Conservation (phyloP, 2,888 invertebrate species). For the Lepidochrysops patricia region DNA sequence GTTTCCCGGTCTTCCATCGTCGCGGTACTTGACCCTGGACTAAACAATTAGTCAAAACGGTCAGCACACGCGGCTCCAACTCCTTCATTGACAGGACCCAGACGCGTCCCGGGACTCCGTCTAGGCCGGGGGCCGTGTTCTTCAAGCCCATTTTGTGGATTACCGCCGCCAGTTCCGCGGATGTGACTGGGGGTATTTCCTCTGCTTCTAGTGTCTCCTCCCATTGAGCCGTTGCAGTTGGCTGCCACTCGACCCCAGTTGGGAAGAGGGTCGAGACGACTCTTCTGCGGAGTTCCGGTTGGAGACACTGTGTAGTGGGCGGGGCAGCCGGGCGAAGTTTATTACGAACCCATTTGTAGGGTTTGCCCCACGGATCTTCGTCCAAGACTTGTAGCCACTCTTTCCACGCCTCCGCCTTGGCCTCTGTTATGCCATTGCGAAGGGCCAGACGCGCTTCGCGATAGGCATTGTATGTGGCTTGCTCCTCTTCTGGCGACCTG, state of each 20-base stretch:
- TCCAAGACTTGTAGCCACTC: too few relatives aligned
- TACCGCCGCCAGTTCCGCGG: constrained; percentile 4
- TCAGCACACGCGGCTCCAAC: constrained; percentile 14
- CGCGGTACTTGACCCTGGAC: constrained; percentile 17
- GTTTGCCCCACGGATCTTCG: too few relatives aligned
- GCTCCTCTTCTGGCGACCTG: too few relatives aligned
- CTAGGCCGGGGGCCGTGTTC: constrained; percentile 18
- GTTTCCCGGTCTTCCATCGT: constrained; percentile 15
- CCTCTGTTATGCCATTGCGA: too few relatives aligned
- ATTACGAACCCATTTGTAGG: too few relatives aligned
- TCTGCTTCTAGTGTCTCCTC: background rate
- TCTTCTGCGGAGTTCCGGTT: too few relatives aligned
- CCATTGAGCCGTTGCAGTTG: background rate
- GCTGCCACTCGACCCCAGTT: background rate
- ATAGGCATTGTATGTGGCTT: too few relatives aligned
- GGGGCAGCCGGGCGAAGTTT: too few relatives aligned
- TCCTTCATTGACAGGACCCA: constrained; percentile 11
- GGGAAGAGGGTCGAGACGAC: background rate
- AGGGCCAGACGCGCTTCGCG: background rate
- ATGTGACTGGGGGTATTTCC: background rate
- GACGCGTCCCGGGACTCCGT: constrained; percentile 21
- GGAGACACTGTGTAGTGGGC: too few relatives aligned
- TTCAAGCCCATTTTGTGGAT: constrained; percentile 6
- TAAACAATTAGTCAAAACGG: constrained; percentile 18
- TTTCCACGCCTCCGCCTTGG: too few relatives aligned